Conservation (phyloP, 2,797 vertebrate genomes). For the Xenentodon cancila region DNA sequence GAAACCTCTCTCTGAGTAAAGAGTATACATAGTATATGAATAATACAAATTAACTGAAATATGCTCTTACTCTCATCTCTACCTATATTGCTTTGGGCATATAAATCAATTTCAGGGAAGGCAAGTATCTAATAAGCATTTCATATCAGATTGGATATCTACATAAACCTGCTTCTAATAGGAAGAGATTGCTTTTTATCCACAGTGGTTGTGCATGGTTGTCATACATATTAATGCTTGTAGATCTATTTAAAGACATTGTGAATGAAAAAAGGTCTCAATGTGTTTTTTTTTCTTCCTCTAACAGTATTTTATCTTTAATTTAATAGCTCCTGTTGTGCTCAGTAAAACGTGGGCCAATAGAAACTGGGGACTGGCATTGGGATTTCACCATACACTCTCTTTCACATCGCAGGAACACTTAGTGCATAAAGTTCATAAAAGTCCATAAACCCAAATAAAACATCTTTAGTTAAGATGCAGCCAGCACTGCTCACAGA, state of each 20-base stretch:
- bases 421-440: no score
- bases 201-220: neutral
- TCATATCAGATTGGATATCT: constrained; percentile 14
- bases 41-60: constrained; percentile 20
- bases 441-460: constrained; percentile 26
- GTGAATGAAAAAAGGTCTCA: neutral
- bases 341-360: constrained; percentile 5
- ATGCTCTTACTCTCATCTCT: neutral
- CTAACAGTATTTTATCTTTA: neutral
- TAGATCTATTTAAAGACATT: neutral
- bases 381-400: constrained; percentile 12
- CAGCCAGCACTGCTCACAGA: constrained; percentile 27
- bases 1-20: constrained; percentile 16
- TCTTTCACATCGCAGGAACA: constrained; percentile 24
- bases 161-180: neutral
- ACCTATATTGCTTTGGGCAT: constrained; percentile 3
- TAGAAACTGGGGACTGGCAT: neutral
- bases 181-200: no score
- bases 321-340: neutral
- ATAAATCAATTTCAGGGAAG: constrained; percentile 11
- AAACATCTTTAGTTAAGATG: constrained; percentile 19
- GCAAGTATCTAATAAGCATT: constrained; percentile 6
- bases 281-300: neutral
- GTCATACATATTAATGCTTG: neutral
- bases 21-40: neutral